phyloP scores from a whole-genome alignment of 1,140 invertebrate genomes.

The Belonocnema kinseyi region DNA sequence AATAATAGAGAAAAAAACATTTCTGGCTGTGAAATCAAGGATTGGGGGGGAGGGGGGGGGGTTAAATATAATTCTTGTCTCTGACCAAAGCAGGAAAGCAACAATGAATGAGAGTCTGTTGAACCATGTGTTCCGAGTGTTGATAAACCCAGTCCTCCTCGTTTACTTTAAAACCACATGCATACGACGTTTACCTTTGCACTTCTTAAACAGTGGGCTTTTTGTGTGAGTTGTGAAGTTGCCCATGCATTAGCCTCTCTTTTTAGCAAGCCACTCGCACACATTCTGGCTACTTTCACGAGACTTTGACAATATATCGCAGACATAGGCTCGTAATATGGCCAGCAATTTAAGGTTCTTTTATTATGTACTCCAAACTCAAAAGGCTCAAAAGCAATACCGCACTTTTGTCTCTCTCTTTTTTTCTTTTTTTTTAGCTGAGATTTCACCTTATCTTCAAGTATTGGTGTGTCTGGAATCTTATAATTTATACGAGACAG shows the following conservation, averaged over 20 bases:
- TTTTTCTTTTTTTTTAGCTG: neutral
- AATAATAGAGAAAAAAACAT: too few relatives aligned
- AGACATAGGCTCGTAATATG: conserved; percentile 51
- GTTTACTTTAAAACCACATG: conserved; percentile 16
- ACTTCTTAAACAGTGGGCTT: conserved; percentile 21
- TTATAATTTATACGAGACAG: too few relatives aligned
- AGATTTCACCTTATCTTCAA: too few relatives aligned
- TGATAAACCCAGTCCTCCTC: conserved; percentile 25
- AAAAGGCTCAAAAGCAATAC: conserved; percentile 26
- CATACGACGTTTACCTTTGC: conserved; percentile 20
- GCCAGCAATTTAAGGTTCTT: conserved; percentile 31
- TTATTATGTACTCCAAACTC: conserved; percentile 26
- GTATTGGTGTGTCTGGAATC: too few relatives aligned
- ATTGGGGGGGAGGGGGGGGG: too few relatives aligned
- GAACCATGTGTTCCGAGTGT: conserved; percentile 28
- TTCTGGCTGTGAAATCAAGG: too few relatives aligned
- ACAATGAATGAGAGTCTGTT: conserved; percentile 31
- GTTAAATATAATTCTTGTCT: too few relatives aligned
- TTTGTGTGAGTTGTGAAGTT: conserved; percentile 23
- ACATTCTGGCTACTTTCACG: conserved; percentile 52
- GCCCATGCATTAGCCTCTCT: conserved; percentile 16
- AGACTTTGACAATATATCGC: conserved; percentile 54
- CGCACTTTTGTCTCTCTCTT: conserved; percentile 19
- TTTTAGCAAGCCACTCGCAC: conserved; percentile 38
- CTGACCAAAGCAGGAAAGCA: neutral